phyloP scores from a whole-genome alignment of 23 tunicate species.

The Oikopleura dioica region DNA sequence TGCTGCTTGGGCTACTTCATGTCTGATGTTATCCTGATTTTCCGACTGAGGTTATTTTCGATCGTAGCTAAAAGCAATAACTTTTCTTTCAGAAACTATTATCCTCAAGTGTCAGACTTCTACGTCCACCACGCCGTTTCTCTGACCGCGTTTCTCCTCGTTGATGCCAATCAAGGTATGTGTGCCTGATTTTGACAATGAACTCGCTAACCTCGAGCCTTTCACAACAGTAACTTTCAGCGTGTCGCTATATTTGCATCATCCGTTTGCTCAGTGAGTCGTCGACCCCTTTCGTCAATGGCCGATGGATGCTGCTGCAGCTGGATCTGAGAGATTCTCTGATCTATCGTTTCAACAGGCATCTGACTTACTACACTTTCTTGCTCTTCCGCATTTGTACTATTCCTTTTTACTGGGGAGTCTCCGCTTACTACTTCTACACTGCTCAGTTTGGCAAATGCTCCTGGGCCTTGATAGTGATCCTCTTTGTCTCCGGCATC shows the following conservation, averaged over 20 bases:
- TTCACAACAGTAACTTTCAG: too few relatives aligned
- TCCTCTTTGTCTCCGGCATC: background rate
- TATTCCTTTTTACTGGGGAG: background rate
- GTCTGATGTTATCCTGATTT: too few relatives aligned
- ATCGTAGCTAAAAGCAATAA: too few relatives aligned
- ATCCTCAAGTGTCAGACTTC: constrained; percentile 1
- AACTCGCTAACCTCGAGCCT: too few relatives aligned
- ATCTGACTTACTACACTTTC: background rate
- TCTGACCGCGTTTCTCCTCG: background rate
- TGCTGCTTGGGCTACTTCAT: background rate
- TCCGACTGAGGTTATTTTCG: too few relatives aligned
- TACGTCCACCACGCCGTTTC: background rate
- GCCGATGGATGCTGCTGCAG: background rate
- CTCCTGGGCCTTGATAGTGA: background rate
- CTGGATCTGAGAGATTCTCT: background rate
- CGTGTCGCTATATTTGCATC: background rate
- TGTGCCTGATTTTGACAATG: too few relatives aligned
- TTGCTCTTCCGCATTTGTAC: background rate
- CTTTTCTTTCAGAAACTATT: too few relatives aligned
- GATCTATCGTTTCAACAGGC: background rate
- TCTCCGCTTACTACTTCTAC: background rate
- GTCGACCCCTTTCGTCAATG: background rate
- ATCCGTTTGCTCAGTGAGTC: background rate
- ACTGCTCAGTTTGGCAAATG: background rate
- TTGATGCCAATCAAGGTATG: background rate